Conservation (phyloP, 2,888 invertebrate genomes). For the Sinotaia quadrata region DNA sequence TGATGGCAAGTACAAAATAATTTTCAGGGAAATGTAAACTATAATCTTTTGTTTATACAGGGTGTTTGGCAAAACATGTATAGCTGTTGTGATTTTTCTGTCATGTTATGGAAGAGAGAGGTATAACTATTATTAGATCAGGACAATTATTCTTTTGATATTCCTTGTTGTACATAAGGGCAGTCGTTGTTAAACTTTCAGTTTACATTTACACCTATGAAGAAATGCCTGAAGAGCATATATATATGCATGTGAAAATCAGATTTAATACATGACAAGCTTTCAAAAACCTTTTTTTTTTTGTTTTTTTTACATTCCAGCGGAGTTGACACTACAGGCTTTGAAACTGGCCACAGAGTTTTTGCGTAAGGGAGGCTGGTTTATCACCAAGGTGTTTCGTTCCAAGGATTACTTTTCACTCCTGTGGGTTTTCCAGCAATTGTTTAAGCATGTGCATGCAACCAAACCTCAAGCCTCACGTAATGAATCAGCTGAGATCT, state of each 20-base stretch:
- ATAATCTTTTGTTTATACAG: too few species aligned
- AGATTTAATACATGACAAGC: background rate
- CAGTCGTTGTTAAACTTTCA: too few species aligned
- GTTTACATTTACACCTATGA: too few species aligned
- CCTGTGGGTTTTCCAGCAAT: constrained; percentile 94
- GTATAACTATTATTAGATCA: too few species aligned
- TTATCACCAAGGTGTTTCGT: constrained; percentile 97
- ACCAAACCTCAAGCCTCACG: constrained; percentile 99
- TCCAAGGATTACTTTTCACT: constrained; percentile 97
- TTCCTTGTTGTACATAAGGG: too few species aligned
- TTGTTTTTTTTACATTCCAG: constrained; percentile 70
- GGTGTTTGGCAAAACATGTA: too few species aligned
- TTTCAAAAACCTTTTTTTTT: background rate
- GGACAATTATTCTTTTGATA: too few species aligned
- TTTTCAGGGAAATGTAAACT: too few species aligned
- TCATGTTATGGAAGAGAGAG: too few species aligned
- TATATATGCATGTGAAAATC: background rate
- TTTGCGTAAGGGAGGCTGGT: constrained; percentile 92
- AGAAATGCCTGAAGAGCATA: background rate
- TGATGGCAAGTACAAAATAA: too few species aligned
- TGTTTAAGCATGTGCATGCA: constrained; percentile 94
- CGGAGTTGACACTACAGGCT: constrained; percentile 91
- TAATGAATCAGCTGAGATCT: constrained; percentile 98
- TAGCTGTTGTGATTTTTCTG: too few species aligned
- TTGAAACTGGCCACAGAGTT: constrained; percentile 92